These are phyloP conservation scores for Dynastes grantii DNA, from an alignment of 2,888 invertebrate species.

Conservation along the genomic window DNA sequence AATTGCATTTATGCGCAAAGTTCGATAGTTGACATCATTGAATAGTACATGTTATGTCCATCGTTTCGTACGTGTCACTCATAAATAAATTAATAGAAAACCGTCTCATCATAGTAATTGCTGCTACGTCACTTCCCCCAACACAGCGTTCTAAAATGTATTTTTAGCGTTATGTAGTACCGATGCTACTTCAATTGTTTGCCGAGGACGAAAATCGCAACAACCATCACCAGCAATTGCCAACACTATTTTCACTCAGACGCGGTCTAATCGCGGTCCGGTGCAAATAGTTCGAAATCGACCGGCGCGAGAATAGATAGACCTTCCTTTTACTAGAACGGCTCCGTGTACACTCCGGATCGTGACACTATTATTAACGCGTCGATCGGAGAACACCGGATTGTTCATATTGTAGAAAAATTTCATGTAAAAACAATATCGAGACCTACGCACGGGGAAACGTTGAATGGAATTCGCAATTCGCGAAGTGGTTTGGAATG, in stretches of 20 bases:
- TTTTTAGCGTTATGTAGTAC: conserved; percentile 19
- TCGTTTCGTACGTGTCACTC: conserved; percentile 15
- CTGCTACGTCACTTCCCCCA: conserved; percentile 41
- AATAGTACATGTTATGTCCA: background rate
- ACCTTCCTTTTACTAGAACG: background rate
- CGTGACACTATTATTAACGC: conserved; percentile 16
- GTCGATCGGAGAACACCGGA: background rate
- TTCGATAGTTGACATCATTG: no score
- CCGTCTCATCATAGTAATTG: conserved; percentile 23
- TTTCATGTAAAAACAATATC: background rate
- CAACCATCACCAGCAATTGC: background rate
- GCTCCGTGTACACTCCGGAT: background rate
- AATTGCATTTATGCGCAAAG: background rate
- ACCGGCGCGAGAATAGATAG: background rate
- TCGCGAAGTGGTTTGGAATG: conserved; percentile 23
- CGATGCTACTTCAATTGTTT: conserved; percentile 14
- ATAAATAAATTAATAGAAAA: conserved; percentile 29
- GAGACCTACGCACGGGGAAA: conserved; percentile 15
- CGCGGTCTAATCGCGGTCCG: background rate
- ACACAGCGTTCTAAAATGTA: conserved; percentile 18
- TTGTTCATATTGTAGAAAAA: conserved; percentile 11
- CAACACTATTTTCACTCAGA: background rate
- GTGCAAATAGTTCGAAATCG: background rate
- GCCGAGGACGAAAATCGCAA: conserved; percentile 22
- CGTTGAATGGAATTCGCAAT: conserved; percentile 18